Percentiles rank a stretch among this genome's conserved stretches.
These are phyloP conservation scores for Epinephelus cyanopodus DNA, from an alignment of 2,113 vertebrate genomes.

Conservation along the genomic window DNA sequence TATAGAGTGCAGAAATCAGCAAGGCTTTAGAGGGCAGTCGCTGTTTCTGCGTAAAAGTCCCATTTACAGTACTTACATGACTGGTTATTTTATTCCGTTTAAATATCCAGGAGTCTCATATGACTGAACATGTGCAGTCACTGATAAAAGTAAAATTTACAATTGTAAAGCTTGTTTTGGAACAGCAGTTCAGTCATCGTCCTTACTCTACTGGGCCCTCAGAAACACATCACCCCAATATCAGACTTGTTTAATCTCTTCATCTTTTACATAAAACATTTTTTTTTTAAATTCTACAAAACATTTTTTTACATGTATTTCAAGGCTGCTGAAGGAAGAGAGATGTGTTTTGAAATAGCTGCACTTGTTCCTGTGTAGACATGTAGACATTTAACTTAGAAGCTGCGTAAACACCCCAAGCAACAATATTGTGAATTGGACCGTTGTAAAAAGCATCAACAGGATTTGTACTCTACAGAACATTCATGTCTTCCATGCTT, in stretches of 20 bases:
- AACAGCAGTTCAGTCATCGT: not conserved
- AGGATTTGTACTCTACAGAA: not conserved
- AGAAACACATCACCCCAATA: not conserved
- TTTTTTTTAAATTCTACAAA: too few relatives aligned
- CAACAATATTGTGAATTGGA: not conserved
- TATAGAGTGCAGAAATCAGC: not conserved
- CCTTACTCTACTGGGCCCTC: not conserved
- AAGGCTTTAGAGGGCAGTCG: not conserved
- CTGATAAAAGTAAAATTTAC: not conserved
- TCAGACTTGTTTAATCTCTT: not conserved
- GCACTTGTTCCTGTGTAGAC: not conserved
- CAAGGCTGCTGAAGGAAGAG: not conserved
- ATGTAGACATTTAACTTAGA: not conserved
- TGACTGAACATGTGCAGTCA: not conserved
- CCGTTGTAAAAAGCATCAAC: not conserved
- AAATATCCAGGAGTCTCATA: not conserved
- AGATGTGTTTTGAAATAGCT: not conserved
- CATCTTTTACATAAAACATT: not conserved
- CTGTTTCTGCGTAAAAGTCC: not conserved
- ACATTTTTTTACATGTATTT: not conserved
- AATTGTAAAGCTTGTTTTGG: not conserved
- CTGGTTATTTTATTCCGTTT: not conserved
- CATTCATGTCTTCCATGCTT: not conserved
- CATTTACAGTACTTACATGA: not conserved
- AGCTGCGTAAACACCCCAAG: not conserved